Conservation (phyloP, 2,888 invertebrate species). For the Zele albiditarsus region DNA sequence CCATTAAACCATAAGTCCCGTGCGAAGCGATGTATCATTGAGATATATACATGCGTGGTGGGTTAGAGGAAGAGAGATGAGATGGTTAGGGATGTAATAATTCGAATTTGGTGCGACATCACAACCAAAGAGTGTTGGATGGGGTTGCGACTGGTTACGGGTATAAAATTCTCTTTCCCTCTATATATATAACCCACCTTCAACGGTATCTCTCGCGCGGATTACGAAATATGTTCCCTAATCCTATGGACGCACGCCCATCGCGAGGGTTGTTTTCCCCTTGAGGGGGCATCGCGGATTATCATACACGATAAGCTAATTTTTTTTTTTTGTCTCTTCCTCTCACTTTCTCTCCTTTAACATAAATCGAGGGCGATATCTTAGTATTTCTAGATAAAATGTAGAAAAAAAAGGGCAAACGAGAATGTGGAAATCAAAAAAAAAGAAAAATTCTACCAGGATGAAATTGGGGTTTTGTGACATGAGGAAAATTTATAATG, state of each 20-base stretch:
- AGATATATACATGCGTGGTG: slow-evolving; percentile 60
- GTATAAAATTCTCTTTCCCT: slow-evolving; percentile 34
- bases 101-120: slow-evolving; percentile 23
- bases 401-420: not conserved
- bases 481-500: not conserved
- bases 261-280: slow-evolving; percentile 50
- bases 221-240: slow-evolving; percentile 70
- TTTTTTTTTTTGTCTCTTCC: slow-evolving; percentile 49
- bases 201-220: slow-evolving; percentile 63
- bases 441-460: not conserved
- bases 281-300: slow-evolving; percentile 58
- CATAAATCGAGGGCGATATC: slow-evolving; percentile 38
- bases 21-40: slow-evolving; percentile 71
- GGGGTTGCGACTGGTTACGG: slow-evolving; percentile 57
- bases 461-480: slow-evolving; percentile 20
- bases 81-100: slow-evolving; percentile 41
- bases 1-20: slow-evolving; percentile 72
- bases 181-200: not conserved
- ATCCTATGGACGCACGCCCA: slow-evolving; percentile 66
- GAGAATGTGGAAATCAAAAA: not conserved
- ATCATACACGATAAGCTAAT: slow-evolving; percentile 66
- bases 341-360: not conserved
- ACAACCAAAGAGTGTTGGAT: slow-evolving; percentile 47
- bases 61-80: slow-evolving; percentile 13
- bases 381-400: slow-evolving; percentile 15